A percentile compares a stretch with the other conserved stretches of the same genome.
These are phyloP conservation scores for Lepidotrigona ventralis DNA, from an alignment of 1,140 invertebrate genomes.

Conservation along the genomic window DNA sequence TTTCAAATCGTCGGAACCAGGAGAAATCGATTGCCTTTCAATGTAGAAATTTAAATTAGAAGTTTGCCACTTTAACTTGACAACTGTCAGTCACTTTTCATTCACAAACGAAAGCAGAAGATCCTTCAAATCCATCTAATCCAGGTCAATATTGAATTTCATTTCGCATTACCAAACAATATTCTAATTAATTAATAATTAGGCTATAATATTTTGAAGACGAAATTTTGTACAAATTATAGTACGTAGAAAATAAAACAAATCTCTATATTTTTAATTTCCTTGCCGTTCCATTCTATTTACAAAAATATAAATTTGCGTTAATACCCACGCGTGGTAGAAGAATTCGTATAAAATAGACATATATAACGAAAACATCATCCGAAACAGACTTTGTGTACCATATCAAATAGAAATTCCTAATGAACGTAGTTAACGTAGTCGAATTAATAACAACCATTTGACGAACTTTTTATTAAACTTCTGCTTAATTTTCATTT, in stretches of 20 bases:
- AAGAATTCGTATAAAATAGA: too few relatives aligned
- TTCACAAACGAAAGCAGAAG: background rate
- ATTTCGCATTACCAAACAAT: background rate
- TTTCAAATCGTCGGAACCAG: background rate
- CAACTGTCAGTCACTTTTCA: background rate
- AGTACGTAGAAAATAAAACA: too few relatives aligned
- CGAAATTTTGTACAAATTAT: too few relatives aligned
- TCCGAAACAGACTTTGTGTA: background rate
- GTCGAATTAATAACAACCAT: background rate
- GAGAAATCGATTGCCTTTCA: slow-evolving; percentile 1
- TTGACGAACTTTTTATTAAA: background rate
- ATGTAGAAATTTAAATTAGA: background rate
- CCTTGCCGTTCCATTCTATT: too few relatives aligned
- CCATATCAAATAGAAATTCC: background rate
- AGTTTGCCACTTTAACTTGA: background rate
- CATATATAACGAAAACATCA: too few relatives aligned
- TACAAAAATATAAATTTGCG: too few relatives aligned
- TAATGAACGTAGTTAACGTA: background rate
- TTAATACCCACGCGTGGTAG: too few relatives aligned
- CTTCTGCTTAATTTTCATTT: background rate
- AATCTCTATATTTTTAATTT: too few relatives aligned
- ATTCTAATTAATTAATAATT: too few relatives aligned
- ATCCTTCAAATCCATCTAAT: background rate
- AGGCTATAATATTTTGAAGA: too few relatives aligned
- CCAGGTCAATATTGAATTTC: background rate